These are phyloP conservation scores for Chromoteleia sp. DNA, from an alignment of 2,888 invertebrate genomes.

Conservation along the genomic window DNA sequence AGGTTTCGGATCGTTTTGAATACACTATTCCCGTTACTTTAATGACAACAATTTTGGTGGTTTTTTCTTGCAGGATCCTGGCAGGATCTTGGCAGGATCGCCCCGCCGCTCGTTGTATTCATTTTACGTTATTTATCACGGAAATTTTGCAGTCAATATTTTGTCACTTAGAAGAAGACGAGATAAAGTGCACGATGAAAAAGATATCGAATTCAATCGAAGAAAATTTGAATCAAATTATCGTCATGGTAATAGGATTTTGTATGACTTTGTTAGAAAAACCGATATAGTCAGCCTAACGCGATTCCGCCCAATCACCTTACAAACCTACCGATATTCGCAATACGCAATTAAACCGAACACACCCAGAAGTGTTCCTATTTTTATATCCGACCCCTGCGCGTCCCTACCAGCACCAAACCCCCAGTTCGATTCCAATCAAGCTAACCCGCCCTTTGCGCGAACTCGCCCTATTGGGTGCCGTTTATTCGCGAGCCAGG, in stretches of 20 bases:
- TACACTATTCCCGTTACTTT: too few relatives aligned
- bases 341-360: conserved; percentile 8
- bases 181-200: too few relatives aligned
- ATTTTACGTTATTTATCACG: too few relatives aligned
- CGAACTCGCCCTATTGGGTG: conserved; percentile 17
- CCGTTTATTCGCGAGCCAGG: background rate
- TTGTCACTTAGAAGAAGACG: too few relatives aligned
- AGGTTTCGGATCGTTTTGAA: background rate
- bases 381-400: background rate
- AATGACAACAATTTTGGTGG: too few relatives aligned
- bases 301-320: background rate
- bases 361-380: conserved; percentile 1
- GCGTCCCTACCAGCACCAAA: background rate
- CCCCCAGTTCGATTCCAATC: conserved; percentile 14
- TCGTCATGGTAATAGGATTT: too few relatives aligned
- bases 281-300: background rate
- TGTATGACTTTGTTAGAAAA: background rate
- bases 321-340: background rate
- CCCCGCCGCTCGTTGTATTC: too few relatives aligned
- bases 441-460: conserved; percentile 10
- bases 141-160: too few relatives aligned
- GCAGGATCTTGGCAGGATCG: too few relatives aligned
- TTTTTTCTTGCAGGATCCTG: too few relatives aligned
- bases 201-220: too few relatives aligned
- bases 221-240: too few relatives aligned